Evolutionary conservation across 2,797 vertebrate species (phyloP), one percentile per base, ranked within the genome.

Genomic region (Ctenopoma multispine): DNA sequence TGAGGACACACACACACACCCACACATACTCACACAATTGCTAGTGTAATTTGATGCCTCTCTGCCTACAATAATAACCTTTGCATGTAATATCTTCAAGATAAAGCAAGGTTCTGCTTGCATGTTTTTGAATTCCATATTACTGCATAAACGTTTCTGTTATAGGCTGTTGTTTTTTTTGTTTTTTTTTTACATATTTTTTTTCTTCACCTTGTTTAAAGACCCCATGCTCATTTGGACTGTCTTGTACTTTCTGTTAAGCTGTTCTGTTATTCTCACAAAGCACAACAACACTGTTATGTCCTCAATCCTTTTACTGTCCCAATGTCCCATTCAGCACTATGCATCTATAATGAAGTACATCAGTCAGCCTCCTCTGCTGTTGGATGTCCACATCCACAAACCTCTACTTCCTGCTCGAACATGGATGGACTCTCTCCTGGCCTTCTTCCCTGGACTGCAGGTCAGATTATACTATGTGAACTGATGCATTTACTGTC

Each of bases 341-440:
- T 99, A 99, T 0, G 96, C 97, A 76, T 98, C 98, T 81, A 99
- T 99, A 77, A 99, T 99, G 98, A 96, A 98, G 75, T 99, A 99
- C 75, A 99, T 99, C 53, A 99, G 98, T 81, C 98, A 99, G 86
- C 98, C 98, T 1, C 98, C 98, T 21, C 94, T 99, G 55, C 93
- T 99, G 21, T 94, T 99, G 13, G 97, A 99, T 24, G 97, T 99
- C 48, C 98, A 99, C 65, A 99, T 99, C 82, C 98, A 99, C 89
- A 99, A 99, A 86, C 98, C 98, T 38, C 95, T 98, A 92, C 94
- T 99, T 17, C 98, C 97, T 2, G 97, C 98, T 47, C 95, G 97
- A 58, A 99, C 97, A 31, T 99, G 97, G 98, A 99, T 99, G 98
- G 97, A 99, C 88, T 96, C 98, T 6, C 87, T 99, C 84, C 95